Evolutionary conservation across 2,797 vertebrate genomes (phyloP).

Genomic region (Trachops cirrhosus): DNA sequence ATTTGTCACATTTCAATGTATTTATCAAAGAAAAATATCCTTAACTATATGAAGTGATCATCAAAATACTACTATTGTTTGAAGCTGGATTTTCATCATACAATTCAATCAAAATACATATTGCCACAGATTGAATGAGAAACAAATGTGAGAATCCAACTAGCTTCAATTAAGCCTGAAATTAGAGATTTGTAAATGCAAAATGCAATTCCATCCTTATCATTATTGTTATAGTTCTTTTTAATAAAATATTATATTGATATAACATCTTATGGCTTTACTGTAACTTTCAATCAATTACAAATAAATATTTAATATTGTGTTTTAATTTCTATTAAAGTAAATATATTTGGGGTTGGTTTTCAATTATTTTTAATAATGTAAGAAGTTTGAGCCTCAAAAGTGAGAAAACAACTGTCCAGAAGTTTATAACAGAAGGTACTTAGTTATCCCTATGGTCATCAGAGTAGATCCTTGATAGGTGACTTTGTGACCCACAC

Average conservation of each 20-base stretch:
- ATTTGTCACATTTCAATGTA: background rate
- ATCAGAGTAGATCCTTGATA: background rate
- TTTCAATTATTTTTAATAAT: background rate
- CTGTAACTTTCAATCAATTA: background rate
- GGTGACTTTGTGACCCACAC: background rate
- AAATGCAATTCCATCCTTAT: background rate
- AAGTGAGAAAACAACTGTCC: background rate
- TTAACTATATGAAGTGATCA: background rate
- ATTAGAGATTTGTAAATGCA: background rate
- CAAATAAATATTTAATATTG: background rate
- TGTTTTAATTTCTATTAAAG: background rate
- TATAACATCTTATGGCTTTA: background rate
- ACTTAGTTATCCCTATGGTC: background rate
- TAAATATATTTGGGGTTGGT: background rate
- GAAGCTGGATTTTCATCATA: background rate
- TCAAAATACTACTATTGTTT: background rate
- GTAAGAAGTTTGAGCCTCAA: background rate
- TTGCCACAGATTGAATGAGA: background rate
- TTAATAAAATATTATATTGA: background rate
- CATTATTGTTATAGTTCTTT: background rate
- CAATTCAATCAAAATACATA: background rate
- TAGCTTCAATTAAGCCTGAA: background rate
- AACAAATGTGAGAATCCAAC: background rate
- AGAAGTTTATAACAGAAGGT: background rate
- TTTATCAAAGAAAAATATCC: background rate